Conservation (phyloP, 1,140 invertebrate species). For the Zeugodacus cucurbitae region DNA sequence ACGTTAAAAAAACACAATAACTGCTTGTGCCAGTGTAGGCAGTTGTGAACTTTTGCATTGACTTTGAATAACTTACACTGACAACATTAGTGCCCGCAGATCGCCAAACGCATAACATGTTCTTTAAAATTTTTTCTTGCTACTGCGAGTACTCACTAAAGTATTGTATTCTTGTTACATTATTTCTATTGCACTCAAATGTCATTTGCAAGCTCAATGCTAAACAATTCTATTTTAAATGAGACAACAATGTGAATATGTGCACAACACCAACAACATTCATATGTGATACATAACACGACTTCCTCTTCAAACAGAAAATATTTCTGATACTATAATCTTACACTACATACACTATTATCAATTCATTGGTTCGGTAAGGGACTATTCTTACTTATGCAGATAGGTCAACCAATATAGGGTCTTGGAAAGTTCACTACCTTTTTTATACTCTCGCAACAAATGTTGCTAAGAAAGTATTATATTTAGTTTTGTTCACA, state of each 20-base stretch:
- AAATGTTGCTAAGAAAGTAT: too few species aligned
- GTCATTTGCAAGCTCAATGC: not conserved
- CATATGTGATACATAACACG: not conserved
- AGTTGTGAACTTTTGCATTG: not conserved
- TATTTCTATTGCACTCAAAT: not conserved
- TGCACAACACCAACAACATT: not conserved
- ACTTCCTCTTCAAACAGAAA: too few species aligned
- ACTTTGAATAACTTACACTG: not conserved
- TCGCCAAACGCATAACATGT: not conserved
- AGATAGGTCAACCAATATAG: too few species aligned
- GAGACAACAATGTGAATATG: not conserved
- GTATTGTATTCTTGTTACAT: not conserved
- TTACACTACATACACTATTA: too few species aligned
- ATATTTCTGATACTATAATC: too few species aligned
- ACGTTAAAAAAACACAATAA: too few species aligned
- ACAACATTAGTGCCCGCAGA: not conserved
- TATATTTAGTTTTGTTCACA: too few species aligned
- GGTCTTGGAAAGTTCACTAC: too few species aligned
- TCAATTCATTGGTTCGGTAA: too few species aligned
- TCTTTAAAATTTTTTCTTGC: not conserved
- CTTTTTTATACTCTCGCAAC: too few species aligned
- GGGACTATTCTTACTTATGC: too few species aligned
- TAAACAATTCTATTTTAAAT: not conserved
- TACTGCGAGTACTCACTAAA: not conserved
- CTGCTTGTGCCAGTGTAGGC: not conserved